Percentiles rank a stretch among this genome's conserved stretches.
These are phyloP conservation scores for Malurus alboscapulatus DNA, from an alignment of 2,113 vertebrate genomes.

Conservation along the genomic window DNA sequence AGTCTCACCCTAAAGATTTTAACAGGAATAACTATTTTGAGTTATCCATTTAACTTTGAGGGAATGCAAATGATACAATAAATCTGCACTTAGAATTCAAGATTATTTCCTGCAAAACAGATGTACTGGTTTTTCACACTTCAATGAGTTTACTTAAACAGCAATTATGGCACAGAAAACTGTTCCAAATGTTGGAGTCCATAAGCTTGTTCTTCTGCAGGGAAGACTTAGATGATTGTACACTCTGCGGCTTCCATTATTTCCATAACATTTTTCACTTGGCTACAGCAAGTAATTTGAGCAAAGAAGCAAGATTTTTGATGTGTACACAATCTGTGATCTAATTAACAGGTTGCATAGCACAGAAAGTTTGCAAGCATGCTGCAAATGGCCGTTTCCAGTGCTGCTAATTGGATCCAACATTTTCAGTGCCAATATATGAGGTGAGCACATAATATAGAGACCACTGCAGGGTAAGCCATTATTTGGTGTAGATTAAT, in stretches of 20 bases:
- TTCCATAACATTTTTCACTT: background rate
- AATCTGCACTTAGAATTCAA: background rate
- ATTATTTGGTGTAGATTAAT: background rate
- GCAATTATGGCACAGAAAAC: background rate
- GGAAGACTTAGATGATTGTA: background rate
- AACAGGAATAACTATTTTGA: background rate
- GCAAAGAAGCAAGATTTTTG: background rate
- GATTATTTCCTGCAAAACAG: background rate
- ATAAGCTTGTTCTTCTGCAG: background rate
- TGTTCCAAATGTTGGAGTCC: background rate
- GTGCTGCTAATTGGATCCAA: background rate
- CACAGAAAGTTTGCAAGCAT: background rate
- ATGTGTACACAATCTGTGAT: background rate
- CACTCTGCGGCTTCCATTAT: background rate
- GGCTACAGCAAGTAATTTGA: background rate
- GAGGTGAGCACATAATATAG: background rate
- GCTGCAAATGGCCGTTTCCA: background rate
- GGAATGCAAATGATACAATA: background rate
- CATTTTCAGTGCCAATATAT: background rate
- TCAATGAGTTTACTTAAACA: background rate
- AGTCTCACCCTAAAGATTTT: background rate
- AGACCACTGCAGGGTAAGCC: background rate
- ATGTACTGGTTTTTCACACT: background rate
- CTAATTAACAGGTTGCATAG: background rate
- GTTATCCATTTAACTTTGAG: background rate